phyloP scores from a whole-genome alignment of 2,888 invertebrate species.

The Aspidiotus rigidus region DNA sequence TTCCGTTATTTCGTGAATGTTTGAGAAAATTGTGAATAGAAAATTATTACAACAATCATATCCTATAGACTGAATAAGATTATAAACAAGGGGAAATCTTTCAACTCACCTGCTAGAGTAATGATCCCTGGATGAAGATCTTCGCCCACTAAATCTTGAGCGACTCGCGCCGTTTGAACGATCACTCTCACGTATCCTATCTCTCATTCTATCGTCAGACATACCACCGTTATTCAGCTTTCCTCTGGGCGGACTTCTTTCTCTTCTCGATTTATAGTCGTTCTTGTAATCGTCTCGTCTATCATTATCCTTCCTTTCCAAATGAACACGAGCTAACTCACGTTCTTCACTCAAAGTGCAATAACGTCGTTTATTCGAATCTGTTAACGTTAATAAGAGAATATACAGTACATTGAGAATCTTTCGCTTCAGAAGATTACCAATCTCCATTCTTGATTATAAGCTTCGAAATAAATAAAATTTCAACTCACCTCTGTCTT shows the following conservation, averaged over 20 bases:
- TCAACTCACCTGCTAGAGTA: slow-evolving; percentile 12
- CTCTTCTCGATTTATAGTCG: slow-evolving; percentile 8
- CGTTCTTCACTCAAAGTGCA: slow-evolving; percentile 26
- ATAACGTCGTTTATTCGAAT: slow-evolving; percentile 2
- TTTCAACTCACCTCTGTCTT: slow-evolving; percentile 15
- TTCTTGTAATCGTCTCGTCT: background rate
- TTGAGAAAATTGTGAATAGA: too few species aligned
- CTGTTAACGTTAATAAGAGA: too few species aligned
- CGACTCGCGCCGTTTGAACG: slow-evolving; percentile 8
- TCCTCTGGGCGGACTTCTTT: slow-evolving; percentile 13
- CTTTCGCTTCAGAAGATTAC: too few species aligned
- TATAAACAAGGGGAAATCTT: too few species aligned
- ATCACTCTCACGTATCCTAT: slow-evolving; percentile 13
- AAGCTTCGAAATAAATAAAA: too few species aligned
- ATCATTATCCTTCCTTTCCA: slow-evolving; percentile 12
- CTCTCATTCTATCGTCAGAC: slow-evolving; percentile 6
- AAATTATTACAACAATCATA: too few species aligned
- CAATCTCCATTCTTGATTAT: background rate
- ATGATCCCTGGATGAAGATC: slow-evolving; percentile 19
- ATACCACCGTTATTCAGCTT: slow-evolving; percentile 6
- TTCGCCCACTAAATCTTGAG: slow-evolving; percentile 5
- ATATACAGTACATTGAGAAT: too few species aligned
- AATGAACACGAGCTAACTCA: slow-evolving; percentile 14
- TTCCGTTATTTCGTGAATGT: too few species aligned
- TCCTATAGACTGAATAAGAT: too few species aligned